Conservation (phyloP, 1,140 invertebrate species). For the Holcopasites calliopsidis region DNA sequence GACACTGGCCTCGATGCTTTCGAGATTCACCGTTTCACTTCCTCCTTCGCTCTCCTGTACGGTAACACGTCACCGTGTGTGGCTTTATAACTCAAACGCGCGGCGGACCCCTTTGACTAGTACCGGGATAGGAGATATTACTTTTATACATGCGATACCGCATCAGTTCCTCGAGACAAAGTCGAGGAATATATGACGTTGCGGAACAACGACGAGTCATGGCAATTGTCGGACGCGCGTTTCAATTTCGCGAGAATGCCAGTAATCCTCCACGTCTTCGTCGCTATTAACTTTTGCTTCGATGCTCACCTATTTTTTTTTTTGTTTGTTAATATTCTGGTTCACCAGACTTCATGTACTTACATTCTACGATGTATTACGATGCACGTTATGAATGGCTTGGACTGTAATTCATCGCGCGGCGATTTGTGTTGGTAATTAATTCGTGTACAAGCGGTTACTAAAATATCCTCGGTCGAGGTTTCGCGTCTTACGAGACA, state of each 20-base stretch:
- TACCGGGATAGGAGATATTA: conserved; percentile 58
- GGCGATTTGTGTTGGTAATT: conserved; percentile 15
- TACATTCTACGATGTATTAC: background rate
- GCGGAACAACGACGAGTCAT: background rate
- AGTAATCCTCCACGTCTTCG: conserved; percentile 46
- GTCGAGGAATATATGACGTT: conserved; percentile 30
- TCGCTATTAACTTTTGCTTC: background rate
- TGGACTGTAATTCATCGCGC: conserved; percentile 4
- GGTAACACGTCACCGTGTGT: background rate
- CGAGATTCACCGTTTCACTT: too few relatives aligned
- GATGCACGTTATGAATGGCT: too few relatives aligned
- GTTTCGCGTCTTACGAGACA: conserved; percentile 10
- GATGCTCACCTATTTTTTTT: background rate
- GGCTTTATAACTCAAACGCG: conserved; percentile 60
- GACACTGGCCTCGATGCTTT: too few relatives aligned
- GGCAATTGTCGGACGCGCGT: conserved; percentile 33
- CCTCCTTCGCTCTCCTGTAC: background rate
- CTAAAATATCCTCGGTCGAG: conserved; percentile 16
- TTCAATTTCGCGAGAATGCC: conserved; percentile 50
- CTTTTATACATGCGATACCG: conserved; percentile 59
- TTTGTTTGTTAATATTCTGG: conserved; percentile 28
- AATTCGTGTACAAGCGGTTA: conserved; percentile 2
- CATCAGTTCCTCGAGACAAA: conserved; percentile 62
- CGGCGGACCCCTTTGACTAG: conserved; percentile 54
- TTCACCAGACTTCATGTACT: background rate